Conservation (phyloP, 2,113 vertebrate species). For the Oreochromis spilurus region DNA sequence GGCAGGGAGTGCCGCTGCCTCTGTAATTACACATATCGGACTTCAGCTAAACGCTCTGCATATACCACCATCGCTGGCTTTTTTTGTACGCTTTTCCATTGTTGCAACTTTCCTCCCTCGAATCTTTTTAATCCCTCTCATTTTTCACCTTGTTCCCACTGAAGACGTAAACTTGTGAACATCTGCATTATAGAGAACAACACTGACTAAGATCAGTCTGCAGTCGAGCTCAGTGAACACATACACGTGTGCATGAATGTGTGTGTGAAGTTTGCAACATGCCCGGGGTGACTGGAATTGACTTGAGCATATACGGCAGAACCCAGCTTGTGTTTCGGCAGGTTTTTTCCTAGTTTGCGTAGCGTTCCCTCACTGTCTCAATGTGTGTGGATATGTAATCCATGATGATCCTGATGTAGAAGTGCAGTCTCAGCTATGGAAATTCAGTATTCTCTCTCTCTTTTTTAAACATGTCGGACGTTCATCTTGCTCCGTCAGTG, state of each 20-base stretch:
- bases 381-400: background rate
- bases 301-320: background rate
- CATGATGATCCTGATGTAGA: background rate
- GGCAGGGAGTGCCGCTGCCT: constrained; percentile 45
- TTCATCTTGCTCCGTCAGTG: background rate
- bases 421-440: background rate
- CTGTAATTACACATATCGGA: constrained; percentile 61
- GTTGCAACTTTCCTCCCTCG: background rate
- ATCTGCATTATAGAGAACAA: constrained; percentile 14
- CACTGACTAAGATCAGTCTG: background rate
- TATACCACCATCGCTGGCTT: constrained; percentile 39
- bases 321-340: constrained; percentile 1
- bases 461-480: background rate
- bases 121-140: constrained; percentile 11
- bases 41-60: constrained; percentile 15
- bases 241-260: background rate
- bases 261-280: background rate
- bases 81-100: constrained; percentile 31
- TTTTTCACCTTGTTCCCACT: background rate
- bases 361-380: background rate
- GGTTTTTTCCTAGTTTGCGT: background rate
- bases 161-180: background rate
- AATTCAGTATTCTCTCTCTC: background rate
- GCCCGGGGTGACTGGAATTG: background rate
- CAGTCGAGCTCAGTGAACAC: background rate